Evolutionary conservation across 1,140 invertebrate genomes (phyloP).

Genomic region (Diplogasteroides magnus): DNA sequence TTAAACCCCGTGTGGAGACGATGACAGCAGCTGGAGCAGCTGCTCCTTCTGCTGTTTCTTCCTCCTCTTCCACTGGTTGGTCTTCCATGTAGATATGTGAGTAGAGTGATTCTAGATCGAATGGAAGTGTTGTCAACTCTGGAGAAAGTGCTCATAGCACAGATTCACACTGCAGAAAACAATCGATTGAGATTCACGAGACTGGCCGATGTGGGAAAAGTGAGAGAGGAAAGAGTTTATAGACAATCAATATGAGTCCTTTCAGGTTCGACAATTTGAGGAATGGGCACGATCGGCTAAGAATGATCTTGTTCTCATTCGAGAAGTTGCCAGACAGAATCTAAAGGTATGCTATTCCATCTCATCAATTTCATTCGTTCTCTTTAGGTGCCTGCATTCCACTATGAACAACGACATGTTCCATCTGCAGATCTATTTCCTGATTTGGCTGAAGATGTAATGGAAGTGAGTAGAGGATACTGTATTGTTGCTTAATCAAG

Average conservation of each 20-base stretch:
- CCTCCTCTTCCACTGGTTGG: no score
- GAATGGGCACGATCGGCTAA: conserved; percentile 74
- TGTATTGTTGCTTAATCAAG: conserved; percentile 67
- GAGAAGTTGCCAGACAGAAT: conserved; percentile 66
- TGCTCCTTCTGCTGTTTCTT: no score
- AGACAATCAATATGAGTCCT: not conserved
- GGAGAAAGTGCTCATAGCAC: conserved; percentile 75
- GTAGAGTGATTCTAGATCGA: not conserved
- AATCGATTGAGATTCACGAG: conserved; percentile 82
- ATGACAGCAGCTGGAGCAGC: no score
- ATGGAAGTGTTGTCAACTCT: conserved; percentile 62
- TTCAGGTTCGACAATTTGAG: conserved; percentile 66
- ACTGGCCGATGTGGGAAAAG: conserved; percentile 82
- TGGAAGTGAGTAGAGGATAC: conserved; percentile 40
- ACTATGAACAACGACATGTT: conserved; percentile 83
- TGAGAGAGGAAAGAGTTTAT: conserved; percentile 11
- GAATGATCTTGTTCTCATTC: conserved; percentile 80
- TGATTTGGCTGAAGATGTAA: conserved; percentile 81
- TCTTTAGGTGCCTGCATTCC: conserved; percentile 60
- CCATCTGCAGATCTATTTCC: conserved; percentile 82
- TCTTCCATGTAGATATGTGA: no score
- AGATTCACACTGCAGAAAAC: conserved; percentile 69
- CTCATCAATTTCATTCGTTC: not conserved
- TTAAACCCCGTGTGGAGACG: not conserved
- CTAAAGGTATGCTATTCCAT: conserved; percentile 54